These are phyloP conservation scores for Oreonectes daqikongensis DNA, from an alignment of 2,797 vertebrate genomes.

Conservation along the genomic window DNA sequence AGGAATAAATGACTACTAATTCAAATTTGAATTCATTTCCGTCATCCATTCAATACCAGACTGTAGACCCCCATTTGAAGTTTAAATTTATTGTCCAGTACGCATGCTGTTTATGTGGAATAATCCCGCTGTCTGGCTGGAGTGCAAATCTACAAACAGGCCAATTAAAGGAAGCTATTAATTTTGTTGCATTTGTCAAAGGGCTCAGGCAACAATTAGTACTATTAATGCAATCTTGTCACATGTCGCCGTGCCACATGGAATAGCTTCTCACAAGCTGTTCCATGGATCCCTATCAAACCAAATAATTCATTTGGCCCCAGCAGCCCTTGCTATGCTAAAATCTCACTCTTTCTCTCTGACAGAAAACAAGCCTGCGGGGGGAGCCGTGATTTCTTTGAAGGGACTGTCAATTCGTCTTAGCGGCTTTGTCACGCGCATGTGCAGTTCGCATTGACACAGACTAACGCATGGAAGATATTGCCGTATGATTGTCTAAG, in stretches of 20 bases:
- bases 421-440: conserved; percentile 41
- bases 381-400: conserved; percentile 47
- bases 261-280: conserved; percentile 48
- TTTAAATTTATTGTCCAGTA: conserved; percentile 36
- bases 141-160: conserved; percentile 43
- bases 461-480: conserved; percentile 51
- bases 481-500: conserved; percentile 47
- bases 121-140: conserved; percentile 40
- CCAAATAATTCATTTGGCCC: conserved; percentile 46
- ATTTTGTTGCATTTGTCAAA: conserved; percentile 59
- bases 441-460: conserved; percentile 43
- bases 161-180: conserved; percentile 53
- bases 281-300: conserved; percentile 49
- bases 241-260: conserved; percentile 42
- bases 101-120: conserved; percentile 42
- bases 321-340: conserved; percentile 27
- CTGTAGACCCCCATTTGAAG: not conserved
- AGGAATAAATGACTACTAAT: no score
- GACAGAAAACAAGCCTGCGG: conserved; percentile 42
- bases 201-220: conserved; percentile 49
- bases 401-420: conserved; percentile 49
- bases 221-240: conserved; percentile 61
- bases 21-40: no score
- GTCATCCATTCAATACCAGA: not conserved
- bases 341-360: conserved; percentile 42